These are phyloP conservation scores for Papilio polytes DNA, from an alignment of 1,140 invertebrate genomes.

Conservation along the genomic window DNA sequence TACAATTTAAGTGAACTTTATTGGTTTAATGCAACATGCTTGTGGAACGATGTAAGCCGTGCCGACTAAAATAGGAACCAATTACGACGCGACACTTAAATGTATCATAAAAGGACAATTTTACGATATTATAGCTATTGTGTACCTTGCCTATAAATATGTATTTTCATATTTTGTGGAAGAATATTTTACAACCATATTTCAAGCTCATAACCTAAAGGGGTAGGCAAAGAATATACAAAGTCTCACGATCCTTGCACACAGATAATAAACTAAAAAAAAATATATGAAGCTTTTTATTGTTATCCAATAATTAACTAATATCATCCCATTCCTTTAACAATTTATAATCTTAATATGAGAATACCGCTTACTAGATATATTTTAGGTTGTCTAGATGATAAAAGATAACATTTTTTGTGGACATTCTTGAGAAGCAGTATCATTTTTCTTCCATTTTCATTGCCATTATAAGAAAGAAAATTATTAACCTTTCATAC, in stretches of 20 bases:
- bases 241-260: not conserved
- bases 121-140: conserved; percentile 6
- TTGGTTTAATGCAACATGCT: conserved; percentile 50
- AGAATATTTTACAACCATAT: not conserved
- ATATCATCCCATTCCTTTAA: not conserved
- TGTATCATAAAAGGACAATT: conserved; percentile 3
- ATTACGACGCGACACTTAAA: conserved; percentile 45
- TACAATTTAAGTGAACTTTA: conserved; percentile 73
- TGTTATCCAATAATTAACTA: not conserved
- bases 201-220: not conserved
- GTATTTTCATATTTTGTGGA: not conserved
- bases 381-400: not conserved
- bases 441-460: too few relatives aligned
- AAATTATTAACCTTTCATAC: too few relatives aligned
- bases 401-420: too few relatives aligned
- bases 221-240: too few relatives aligned
- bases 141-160: not conserved
- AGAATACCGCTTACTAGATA: not conserved
- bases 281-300: not conserved
- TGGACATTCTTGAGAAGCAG: too few relatives aligned
- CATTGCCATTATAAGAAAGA: too few relatives aligned
- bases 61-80: conserved; percentile 54
- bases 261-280: not conserved
- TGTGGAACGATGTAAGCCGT: conserved; percentile 51
- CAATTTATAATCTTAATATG: not conserved